A percentile compares a stretch with the other conserved stretches of the same genome.
These are phyloP conservation scores for Corythucha ciliata DNA, from an alignment of 2,888 invertebrate species.

Conservation along the genomic window DNA sequence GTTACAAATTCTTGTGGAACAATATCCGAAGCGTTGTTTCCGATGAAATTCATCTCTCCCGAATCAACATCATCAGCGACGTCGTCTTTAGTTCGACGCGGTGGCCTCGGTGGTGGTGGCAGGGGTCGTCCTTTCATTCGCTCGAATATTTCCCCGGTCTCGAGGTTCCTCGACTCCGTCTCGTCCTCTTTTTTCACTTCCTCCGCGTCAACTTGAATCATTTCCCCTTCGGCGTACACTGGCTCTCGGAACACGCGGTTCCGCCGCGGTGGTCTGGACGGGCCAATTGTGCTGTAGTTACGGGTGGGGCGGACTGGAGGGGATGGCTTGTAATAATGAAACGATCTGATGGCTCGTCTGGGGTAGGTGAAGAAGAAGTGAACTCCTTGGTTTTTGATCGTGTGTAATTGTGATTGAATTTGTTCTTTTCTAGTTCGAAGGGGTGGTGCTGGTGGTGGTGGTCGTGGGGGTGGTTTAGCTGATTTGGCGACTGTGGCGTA, in stretches of 20 bases:
- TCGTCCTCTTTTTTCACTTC: conserved; percentile 44
- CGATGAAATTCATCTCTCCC: conserved; percentile 3
- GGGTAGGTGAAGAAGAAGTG: conserved; percentile 36
- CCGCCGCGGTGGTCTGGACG: conserved; percentile 52
- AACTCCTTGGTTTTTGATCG: conserved; percentile 34
- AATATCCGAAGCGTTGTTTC: conserved; percentile 12
- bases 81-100: conserved; percentile 38
- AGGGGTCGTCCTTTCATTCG: conserved; percentile 79
- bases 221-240: conserved; percentile 39
- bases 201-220: conserved; percentile 51
- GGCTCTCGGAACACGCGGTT: conserved; percentile 39
- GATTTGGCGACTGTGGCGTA: conserved; percentile 72
- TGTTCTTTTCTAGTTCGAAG: conserved; percentile 46
- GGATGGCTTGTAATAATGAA: conserved; percentile 42
- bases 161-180: conserved; percentile 47
- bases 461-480: conserved; percentile 34
- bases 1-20: neutral
- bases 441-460: conserved; percentile 54
- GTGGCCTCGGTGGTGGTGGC: conserved; percentile 78
- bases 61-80: neutral
- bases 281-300: conserved; percentile 53
- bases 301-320: conserved; percentile 51
- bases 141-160: conserved; percentile 64
- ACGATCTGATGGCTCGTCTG: conserved; percentile 34
- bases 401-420: conserved; percentile 29